These are phyloP conservation scores for Polypterus senegalus DNA, from an alignment of 2,113 vertebrate genomes.

Conservation along the genomic window DNA sequence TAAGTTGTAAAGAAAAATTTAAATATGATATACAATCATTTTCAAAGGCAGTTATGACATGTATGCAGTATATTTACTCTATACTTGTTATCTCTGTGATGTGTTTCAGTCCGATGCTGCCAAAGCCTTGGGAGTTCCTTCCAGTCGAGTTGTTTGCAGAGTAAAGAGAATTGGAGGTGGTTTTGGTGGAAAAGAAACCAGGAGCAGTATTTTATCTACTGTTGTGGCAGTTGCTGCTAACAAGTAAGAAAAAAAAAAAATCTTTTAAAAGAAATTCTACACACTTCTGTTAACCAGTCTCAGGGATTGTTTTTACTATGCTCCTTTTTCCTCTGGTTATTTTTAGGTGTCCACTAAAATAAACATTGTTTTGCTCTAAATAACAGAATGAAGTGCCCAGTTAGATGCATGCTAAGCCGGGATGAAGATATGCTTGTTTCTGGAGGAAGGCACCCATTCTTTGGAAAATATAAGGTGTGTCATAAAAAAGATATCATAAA, in stretches of 20 bases:
- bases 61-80: too few species aligned
- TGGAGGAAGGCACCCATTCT: constrained; percentile 84
- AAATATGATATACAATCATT: too few species aligned
- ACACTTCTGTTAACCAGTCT: not conserved
- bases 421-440: constrained; percentile 91
- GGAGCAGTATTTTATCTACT: constrained; percentile 59
- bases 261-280: not conserved
- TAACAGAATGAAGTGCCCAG: constrained; percentile 59
- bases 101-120: constrained; percentile 46
- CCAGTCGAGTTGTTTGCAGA: constrained; percentile 65
- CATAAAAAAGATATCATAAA: not conserved
- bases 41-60: too few species aligned
- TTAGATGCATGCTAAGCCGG: constrained; percentile 87
- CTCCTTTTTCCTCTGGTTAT: not conserved
- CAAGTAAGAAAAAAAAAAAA: constrained; percentile 46
- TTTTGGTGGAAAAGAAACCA: constrained; percentile 90
- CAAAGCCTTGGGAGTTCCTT: constrained; percentile 65
- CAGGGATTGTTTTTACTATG: not conserved
- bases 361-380: constrained; percentile 9
- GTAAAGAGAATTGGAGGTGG: constrained; percentile 93
- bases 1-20: too few species aligned
- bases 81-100: too few species aligned
- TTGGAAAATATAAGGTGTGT: constrained; percentile 76
- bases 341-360: not conserved
- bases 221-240: constrained; percentile 75